Percentiles rank a stretch among this genome's conserved stretches.
These are phyloP conservation scores for Scotopteryx bipunctaria DNA, from an alignment of 2,888 invertebrate species.

Conservation along the genomic window DNA sequence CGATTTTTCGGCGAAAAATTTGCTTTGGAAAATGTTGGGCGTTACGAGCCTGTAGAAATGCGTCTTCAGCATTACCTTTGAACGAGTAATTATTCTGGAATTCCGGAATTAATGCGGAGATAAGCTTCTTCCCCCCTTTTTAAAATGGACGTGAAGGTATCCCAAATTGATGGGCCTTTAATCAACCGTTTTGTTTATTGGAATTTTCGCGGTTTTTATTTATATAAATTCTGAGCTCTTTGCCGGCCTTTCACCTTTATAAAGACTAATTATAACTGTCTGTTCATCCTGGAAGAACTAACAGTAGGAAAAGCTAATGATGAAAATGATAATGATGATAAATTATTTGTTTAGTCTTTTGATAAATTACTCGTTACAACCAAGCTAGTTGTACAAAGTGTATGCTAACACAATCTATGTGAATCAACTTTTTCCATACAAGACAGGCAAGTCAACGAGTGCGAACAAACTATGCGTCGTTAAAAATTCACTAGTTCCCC, in stretches of 20 bases:
- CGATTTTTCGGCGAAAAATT: slow-evolving; percentile 38
- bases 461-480: slow-evolving; percentile 47
- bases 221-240: slow-evolving; percentile 17
- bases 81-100: slow-evolving; percentile 77
- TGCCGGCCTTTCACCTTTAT: slow-evolving; percentile 4
- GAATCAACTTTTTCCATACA: slow-evolving; percentile 18
- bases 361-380: too few species aligned
- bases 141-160: slow-evolving; percentile 50
- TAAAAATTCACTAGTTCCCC: slow-evolving; percentile 69
- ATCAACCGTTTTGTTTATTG: slow-evolving; percentile 44
- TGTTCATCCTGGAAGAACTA: too few species aligned
- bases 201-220: slow-evolving; percentile 34
- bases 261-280: too few species aligned
- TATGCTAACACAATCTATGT: slow-evolving; percentile 8
- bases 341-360: too few species aligned
- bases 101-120: slow-evolving; percentile 76
- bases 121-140: slow-evolving; percentile 59
- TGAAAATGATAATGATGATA: too few species aligned
- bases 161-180: slow-evolving; percentile 50
- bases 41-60: slow-evolving; percentile 54
- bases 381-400: neutral
- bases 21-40: slow-evolving; percentile 49
- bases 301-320: too few species aligned
- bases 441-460: slow-evolving; percentile 22
- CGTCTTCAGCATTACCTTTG: slow-evolving; percentile 71